These are phyloP conservation scores for Macrosoma leucophasiata DNA, from an alignment of 2,888 invertebrate species.

Conservation along the genomic window DNA sequence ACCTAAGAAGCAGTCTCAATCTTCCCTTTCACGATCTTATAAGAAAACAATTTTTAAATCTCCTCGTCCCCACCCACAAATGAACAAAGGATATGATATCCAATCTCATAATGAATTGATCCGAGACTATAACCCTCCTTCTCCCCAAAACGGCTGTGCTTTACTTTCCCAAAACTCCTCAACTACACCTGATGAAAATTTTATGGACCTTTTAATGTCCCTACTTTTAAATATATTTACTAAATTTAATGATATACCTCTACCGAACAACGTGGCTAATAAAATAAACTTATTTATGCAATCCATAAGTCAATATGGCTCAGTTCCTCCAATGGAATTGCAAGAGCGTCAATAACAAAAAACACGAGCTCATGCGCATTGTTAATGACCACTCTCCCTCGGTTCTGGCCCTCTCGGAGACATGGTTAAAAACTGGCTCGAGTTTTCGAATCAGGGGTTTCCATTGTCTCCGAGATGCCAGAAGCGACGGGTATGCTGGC, in stretches of 20 bases:
- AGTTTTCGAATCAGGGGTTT: constrained; percentile 18
- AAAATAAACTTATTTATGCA: too few relatives aligned
- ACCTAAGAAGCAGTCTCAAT: not conserved
- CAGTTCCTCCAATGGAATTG: too few relatives aligned
- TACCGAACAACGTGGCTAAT: constrained; percentile 25
- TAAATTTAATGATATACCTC: too few relatives aligned
- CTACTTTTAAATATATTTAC: constrained; percentile 2
- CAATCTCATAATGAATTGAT: not conserved
- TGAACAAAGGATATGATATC: not conserved
- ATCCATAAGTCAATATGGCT: too few relatives aligned
- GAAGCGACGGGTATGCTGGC: constrained; percentile 24
- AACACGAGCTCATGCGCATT: constrained; percentile 11
- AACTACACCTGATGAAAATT: too few relatives aligned
- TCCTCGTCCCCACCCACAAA: not conserved
- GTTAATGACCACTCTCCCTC: constrained; percentile 12
- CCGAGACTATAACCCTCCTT: too few relatives aligned
- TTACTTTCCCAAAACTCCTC: too few relatives aligned
- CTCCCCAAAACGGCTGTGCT: too few relatives aligned
- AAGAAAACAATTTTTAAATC: not conserved
- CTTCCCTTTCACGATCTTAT: not conserved
- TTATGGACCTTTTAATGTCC: not conserved
- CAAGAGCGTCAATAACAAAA: constrained; percentile 16
- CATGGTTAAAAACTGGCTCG: constrained; percentile 20
- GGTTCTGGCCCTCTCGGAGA: too few relatives aligned
- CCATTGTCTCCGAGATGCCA: too few relatives aligned